Evolutionary conservation across 2,888 invertebrate species (phyloP), one percentile per base, ranked within the genome.

Genomic region (Arge pagana): DNA sequence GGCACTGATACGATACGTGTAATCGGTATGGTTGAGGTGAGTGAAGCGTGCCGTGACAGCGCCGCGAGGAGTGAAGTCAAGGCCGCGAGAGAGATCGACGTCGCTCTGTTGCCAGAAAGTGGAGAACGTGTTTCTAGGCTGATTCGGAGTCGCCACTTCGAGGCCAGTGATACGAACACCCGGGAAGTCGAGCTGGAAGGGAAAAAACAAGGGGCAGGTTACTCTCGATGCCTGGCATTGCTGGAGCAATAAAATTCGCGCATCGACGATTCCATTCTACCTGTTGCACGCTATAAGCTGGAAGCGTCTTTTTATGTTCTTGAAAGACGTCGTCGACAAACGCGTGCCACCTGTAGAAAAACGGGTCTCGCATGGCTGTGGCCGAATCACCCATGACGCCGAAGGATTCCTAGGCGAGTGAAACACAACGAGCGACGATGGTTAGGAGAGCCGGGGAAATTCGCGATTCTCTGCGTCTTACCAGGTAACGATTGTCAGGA

Each of bases 311-410:
- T 76, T 93, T 93, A 76, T 87, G 86, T 57, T 85, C 81, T 61
- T 84, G 82, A 81, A 92, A 92, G 23, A 93, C 78, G 61, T 89
- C 86, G 64, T 93, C 89, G 18, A 92, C 80, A 70, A 85, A 88
- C 0, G 87, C 82, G 68, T 93, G 93, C 89, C 89, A 92, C 69
- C 89, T 85, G 78, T 92, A 93, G 80, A 93, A 93, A 13, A 88
- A 78, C 0, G 93, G 92, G 77, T 93, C 93, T 2, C 93, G 81
- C 91, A 93, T 92, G 0, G 92, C 89, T 0, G 91, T 91, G 0
- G 90, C 84, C 0, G 89, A 84, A 68, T 92, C 92, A 0, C 90
- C 91, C 84, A 93, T 92, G 21, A 90, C 87, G 31, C 88, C 86
- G 65, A 88, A 88, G 40, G 84, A 83, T 77, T 93, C 92, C 87